Conservation (phyloP, 2,113 vertebrate species). For the Cynocephalus volans region DNA sequence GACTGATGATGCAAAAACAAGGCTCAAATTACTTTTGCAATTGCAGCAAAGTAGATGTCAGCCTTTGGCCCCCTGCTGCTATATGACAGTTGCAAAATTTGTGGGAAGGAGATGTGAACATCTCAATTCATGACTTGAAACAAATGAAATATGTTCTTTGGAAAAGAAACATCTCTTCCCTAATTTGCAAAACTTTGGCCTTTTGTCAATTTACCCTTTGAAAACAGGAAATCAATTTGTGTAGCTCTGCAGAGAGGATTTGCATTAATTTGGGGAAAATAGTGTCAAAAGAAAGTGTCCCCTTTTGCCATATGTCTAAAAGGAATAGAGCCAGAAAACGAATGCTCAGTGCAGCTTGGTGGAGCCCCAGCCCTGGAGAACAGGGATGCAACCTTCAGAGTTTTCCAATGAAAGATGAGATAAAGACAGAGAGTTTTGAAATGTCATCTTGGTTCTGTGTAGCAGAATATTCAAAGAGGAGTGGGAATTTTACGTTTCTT, state of each 20-base stretch:
- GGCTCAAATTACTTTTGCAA: background rate
- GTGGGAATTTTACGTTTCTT: background rate
- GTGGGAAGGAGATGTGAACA: background rate
- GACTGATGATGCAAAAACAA: background rate
- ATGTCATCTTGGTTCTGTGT: background rate
- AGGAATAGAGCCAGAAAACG: background rate
- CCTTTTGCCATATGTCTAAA: background rate
- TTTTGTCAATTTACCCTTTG: background rate
- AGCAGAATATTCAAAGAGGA: background rate
- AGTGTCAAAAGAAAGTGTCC: background rate
- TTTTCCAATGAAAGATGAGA: background rate
- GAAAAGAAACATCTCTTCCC: background rate
- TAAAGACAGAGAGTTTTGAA: background rate
- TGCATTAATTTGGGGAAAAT: background rate
- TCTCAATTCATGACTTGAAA: background rate
- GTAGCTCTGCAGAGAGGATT: background rate
- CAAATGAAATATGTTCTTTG: background rate
- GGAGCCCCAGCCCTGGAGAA: background rate
- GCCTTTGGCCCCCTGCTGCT: background rate
- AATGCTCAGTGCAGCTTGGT: rapidly evolving
- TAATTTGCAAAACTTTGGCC: background rate
- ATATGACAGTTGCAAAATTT: background rate
- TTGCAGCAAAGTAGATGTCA: background rate
- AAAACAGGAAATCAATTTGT: background rate
- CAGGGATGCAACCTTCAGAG: background rate